These are phyloP conservation scores for Stenurella melanura DNA, from an alignment of 2,888 invertebrate genomes.

Conservation along the genomic window DNA sequence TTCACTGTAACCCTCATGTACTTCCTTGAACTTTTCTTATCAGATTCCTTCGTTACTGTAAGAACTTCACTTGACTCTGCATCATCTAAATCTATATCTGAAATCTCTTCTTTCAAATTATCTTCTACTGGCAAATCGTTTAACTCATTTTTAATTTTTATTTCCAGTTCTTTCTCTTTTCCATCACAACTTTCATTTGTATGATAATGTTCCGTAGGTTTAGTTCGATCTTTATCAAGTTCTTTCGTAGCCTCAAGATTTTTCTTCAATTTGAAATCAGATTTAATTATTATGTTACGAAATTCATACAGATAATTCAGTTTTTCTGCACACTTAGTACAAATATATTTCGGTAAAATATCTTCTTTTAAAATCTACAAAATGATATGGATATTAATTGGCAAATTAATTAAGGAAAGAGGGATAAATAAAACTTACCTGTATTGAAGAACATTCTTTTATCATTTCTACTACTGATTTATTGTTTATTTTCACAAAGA, in stretches of 20 bases:
- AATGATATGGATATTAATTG: background rate
- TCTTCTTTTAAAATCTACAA: slow-evolving; percentile 41
- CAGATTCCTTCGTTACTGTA: background rate
- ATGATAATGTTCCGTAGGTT: background rate
- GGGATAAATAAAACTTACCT: slow-evolving; percentile 26
- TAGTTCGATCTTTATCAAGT: background rate
- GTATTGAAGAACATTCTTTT: slow-evolving; percentile 34
- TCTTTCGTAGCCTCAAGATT: background rate
- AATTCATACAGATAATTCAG: slow-evolving; percentile 35
- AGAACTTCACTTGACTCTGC: background rate
- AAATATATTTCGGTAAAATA: slow-evolving; percentile 39
- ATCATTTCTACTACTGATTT: slow-evolving; percentile 32
- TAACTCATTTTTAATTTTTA: background rate
- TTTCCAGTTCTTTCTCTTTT: background rate
- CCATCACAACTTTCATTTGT: background rate
- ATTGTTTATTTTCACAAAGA: slow-evolving; percentile 13
- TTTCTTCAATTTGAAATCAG: slow-evolving; percentile 28
- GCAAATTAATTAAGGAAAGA: background rate
- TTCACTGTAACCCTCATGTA: background rate
- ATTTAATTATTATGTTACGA: slow-evolving; percentile 31
- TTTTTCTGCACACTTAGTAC: slow-evolving; percentile 33
- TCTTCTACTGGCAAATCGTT: background rate
- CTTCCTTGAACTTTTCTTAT: background rate
- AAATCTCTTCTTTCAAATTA: background rate
- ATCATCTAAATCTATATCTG: background rate